phyloP scores from a whole-genome alignment of 2,113 vertebrate species.

The Gallinago undulata region DNA sequence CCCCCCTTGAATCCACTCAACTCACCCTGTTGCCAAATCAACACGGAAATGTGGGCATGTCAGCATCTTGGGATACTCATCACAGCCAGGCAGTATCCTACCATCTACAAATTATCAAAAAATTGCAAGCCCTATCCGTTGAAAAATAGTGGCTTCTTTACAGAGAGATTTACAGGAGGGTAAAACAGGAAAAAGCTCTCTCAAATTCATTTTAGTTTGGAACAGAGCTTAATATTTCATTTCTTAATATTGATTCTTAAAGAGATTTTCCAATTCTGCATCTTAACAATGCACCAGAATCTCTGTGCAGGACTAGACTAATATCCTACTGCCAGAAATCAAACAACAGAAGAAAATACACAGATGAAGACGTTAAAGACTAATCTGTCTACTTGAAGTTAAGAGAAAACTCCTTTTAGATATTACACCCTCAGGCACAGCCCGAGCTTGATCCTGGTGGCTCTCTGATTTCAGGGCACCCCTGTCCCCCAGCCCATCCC shows the following conservation, averaged over 20 bases:
- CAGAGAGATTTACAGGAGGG: background rate
- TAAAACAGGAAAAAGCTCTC: background rate
- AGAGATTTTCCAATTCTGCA: background rate
- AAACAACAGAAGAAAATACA: background rate
- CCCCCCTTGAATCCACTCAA: conserved; percentile 6
- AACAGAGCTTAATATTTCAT: background rate
- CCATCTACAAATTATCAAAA: conserved; percentile 6
- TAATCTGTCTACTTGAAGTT: background rate
- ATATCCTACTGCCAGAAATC: background rate
- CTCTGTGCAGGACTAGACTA: background rate
- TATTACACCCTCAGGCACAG: background rate
- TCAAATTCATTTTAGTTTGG: background rate
- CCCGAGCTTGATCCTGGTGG: background rate
- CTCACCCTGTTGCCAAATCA: conserved; percentile 31
- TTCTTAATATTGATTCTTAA: background rate
- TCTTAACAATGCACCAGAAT: background rate
- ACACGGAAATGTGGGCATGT: fast-evolving
- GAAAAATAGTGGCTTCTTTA: background rate
- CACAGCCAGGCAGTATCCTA: background rate
- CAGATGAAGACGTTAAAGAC: background rate
- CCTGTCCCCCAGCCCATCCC: background rate
- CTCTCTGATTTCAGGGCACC: background rate
- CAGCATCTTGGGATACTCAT: conserved; percentile 10
- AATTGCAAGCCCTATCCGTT: background rate
- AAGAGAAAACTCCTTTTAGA: background rate